Conservation (phyloP, 2,797 vertebrate genomes). For the Pseudochromis fuscus region DNA sequence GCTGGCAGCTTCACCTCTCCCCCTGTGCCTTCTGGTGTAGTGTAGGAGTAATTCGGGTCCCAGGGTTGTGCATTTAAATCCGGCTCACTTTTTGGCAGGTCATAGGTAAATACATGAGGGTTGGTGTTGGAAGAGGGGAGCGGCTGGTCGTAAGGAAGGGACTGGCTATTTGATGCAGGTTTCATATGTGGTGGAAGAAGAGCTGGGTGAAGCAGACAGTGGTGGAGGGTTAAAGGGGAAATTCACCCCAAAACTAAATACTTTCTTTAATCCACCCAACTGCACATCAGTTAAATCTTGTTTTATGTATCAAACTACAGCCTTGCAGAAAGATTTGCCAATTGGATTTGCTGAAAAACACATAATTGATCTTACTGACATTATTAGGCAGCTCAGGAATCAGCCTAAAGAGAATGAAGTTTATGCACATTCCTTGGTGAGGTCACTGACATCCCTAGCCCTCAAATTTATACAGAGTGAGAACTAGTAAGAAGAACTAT, state of each 20-base stretch:
- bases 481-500: neutral
- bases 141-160: conserved; percentile 8
- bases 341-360: too few relatives aligned
- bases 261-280: neutral
- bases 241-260: neutral
- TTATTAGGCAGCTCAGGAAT: neutral
- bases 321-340: too few relatives aligned
- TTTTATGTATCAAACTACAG: neutral
- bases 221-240: conserved; percentile 14
- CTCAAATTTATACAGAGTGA: neutral
- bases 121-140: neutral
- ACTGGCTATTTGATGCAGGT: conserved; percentile 15
- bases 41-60: conserved; percentile 53
- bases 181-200: conserved; percentile 75
- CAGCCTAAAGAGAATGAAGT: neutral
- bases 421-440: neutral
- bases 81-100: conserved; percentile 41
- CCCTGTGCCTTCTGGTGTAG: conserved; percentile 48
- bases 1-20: conserved; percentile 19
- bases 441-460: neutral
- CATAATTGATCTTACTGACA: neutral
- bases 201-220: conserved; percentile 45
- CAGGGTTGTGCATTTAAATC: conserved; percentile 4
- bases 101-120: conserved; percentile 30
- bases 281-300: neutral